Percentiles rank a stretch among this genome's conserved stretches.
phyloP scores from a whole-genome alignment of 2,797 vertebrate genomes.

The Notolabrus celidotus region DNA sequence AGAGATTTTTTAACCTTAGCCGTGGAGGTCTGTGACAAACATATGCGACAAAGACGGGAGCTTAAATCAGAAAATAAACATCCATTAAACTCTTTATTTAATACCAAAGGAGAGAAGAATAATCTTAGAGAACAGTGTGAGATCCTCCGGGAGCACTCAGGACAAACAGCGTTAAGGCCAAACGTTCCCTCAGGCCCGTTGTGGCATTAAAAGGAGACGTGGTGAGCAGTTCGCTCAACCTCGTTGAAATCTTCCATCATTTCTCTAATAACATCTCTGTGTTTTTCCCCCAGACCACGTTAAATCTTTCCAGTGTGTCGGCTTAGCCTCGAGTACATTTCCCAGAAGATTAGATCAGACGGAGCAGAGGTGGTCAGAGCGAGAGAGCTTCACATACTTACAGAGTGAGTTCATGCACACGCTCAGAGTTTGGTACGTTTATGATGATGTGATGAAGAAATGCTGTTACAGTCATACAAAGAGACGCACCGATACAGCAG shows the following conservation, averaged over 20 bases:
- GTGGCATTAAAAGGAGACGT: conserved; percentile 49
- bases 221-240: conserved; percentile 45
- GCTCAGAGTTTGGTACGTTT: background rate
- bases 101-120: conserved; percentile 30
- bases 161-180: conserved; percentile 51
- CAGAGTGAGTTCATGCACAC: conserved; percentile 35
- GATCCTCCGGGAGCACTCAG: conserved; percentile 26
- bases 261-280: conserved; percentile 42
- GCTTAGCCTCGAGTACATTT: conserved; percentile 59
- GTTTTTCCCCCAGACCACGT: conserved; percentile 50
- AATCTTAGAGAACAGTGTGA: conserved; percentile 21
- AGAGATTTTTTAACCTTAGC: no score
- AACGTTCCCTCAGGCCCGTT: conserved; percentile 44
- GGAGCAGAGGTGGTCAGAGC: conserved; percentile 49
- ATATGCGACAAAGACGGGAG: background rate
- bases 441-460: background rate
- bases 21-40: no score
- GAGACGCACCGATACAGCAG: background rate
- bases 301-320: conserved; percentile 64
- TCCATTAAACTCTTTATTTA: background rate
- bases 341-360: conserved; percentile 65
- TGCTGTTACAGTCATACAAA: no score
- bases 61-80: background rate
- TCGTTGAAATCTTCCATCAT: conserved; percentile 57
- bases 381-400: conserved; percentile 38